phyloP scores from a whole-genome alignment of 2,113 vertebrate genomes.

The Pollachius pollachius region DNA sequence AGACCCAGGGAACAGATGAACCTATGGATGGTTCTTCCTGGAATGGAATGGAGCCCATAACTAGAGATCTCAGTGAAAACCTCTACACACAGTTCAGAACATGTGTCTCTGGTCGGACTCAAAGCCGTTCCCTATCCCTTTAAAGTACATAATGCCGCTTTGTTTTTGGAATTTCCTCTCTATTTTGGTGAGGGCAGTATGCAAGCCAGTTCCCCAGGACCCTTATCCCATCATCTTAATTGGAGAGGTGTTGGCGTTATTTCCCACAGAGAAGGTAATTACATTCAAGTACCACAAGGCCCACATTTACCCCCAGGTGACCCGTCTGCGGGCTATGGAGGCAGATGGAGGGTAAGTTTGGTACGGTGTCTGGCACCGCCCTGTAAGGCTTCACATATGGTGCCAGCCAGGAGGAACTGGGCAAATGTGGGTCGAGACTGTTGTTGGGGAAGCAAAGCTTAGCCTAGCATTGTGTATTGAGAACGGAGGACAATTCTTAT shows the following conservation, averaged over 20 bases:
- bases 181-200: not conserved
- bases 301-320: slow-evolving; percentile 8
- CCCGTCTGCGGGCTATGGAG: not conserved
- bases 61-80: too few species aligned
- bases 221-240: slow-evolving; percentile 18
- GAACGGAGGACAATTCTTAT: too few species aligned
- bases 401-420: not conserved
- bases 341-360: not conserved
- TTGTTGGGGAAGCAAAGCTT: not conserved
- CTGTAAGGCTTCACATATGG: not conserved
- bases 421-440: not conserved
- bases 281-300: slow-evolving; percentile 24
- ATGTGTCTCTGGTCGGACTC: too few species aligned
- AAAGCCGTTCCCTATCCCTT: too few species aligned
- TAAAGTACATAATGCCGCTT: too few species aligned
- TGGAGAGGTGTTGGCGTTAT: slow-evolving; percentile 20
- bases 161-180: too few species aligned
- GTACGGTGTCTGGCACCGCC: not conserved
- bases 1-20: too few species aligned
- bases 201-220: not conserved
- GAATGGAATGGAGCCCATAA: too few species aligned
- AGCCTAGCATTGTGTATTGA: not conserved
- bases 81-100: too few species aligned
- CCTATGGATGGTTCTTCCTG: too few species aligned
- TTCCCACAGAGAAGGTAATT: slow-evolving; percentile 33